Conservation (phyloP, 2,797 vertebrate species). For the Halcyon smyrnensis region DNA sequence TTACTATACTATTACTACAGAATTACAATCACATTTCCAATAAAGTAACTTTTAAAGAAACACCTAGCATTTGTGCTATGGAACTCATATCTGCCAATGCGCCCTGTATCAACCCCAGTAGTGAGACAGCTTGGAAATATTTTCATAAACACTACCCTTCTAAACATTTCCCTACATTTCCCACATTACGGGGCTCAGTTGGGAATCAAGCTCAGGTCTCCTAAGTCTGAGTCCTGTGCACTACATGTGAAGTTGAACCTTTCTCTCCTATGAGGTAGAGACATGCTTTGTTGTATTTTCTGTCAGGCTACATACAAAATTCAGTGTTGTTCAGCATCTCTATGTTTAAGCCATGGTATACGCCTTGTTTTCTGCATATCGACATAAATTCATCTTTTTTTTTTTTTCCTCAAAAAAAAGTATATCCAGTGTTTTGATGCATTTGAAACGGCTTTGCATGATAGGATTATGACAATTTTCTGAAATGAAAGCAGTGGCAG, state of each 20-base stretch:
- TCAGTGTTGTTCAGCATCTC: background rate
- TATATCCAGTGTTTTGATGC: background rate
- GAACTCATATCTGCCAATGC: background rate
- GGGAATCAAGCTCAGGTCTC: background rate
- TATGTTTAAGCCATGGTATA: background rate
- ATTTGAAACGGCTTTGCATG: background rate
- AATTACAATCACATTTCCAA: background rate
- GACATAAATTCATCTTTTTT: background rate
- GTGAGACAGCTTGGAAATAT: background rate
- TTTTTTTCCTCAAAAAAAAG: no score
- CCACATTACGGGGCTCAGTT: fast-evolving
- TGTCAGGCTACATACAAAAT: background rate
- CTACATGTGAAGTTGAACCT: background rate
- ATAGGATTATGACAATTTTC: background rate
- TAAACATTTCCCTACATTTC: background rate
- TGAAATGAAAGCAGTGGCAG: background rate
- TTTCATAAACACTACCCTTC: background rate
- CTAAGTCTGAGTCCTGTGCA: background rate
- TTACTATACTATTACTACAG: background rate
- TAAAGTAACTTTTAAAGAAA: background rate
- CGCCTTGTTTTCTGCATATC: background rate
- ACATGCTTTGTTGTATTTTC: background rate
- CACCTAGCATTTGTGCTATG: background rate
- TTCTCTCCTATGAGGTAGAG: background rate
- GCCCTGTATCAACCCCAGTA: background rate